Conservation (phyloP, 2,113 vertebrate genomes). For the Ondatra zibethicus region DNA sequence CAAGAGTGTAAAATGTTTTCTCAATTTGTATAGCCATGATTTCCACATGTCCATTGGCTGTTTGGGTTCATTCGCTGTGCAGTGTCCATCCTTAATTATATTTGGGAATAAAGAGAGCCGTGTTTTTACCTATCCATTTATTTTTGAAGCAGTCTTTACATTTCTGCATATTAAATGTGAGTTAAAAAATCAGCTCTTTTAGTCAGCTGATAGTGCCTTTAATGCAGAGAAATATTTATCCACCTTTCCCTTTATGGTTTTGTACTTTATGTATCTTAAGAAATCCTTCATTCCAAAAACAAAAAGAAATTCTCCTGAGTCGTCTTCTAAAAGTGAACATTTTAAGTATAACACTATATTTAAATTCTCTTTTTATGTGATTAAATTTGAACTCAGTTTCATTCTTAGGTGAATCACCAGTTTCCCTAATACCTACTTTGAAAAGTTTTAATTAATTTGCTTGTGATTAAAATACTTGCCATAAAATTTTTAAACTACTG, state of each 20-base stretch:
- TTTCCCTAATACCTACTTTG: conserved; percentile 34
- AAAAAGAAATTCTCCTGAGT: conserved; percentile 16
- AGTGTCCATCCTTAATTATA: neutral
- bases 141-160: neutral
- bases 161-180: conserved; percentile 4
- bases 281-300: conserved; percentile 6
- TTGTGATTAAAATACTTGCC: neutral
- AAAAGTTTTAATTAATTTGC: neutral
- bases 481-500: neutral
- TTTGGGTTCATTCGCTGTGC: neutral
- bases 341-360: neutral
- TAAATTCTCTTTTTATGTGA: neutral
- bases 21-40: neutral
- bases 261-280: conserved; percentile 52
- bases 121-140: neutral
- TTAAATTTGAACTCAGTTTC: conserved; percentile 19
- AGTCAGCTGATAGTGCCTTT: neutral
- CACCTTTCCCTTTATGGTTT: neutral
- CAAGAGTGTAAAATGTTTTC: neutral
- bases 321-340: neutral
- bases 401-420: conserved; percentile 22
- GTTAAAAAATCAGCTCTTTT: neutral
- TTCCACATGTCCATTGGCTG: neutral
- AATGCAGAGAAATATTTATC: conserved; percentile 15
- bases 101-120: neutral